Evolutionary conservation across 2,113 vertebrate genomes (phyloP), one percentile per base, ranked within the genome.

Genomic region (Cairina moschata): DNA sequence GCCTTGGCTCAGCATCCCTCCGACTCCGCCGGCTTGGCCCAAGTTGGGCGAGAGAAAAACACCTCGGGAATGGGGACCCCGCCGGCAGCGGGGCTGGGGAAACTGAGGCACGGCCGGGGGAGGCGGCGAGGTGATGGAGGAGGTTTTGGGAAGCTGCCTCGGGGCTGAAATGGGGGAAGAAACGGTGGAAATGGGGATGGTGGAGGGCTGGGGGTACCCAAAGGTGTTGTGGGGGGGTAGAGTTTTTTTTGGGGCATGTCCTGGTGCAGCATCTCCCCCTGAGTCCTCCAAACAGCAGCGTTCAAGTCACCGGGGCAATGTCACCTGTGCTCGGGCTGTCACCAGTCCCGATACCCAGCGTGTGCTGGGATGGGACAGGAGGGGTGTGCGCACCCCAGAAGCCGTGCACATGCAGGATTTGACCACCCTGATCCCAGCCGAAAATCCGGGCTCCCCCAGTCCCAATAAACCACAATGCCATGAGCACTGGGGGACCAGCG

Each of bases 1-100:
- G 73, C 86, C 85, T 96, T 87, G 8, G 0, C 82, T 94, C 90
- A 90, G 93, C 96, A 78, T 96, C 93, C 79, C 86, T 93, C 87
- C 80, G 63, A 86, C 94, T 94, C 95, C 0, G 2, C 83, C 5
- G 81, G 79, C 79, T 83, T 90, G 94, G 90, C 79, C 86, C 2
- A 93, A 96, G 94, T 96, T 94, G 73, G 86, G 88, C 0, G 21
- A 82, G 34, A 56, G 85, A 38, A 91, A 86, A 63, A 72, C 10
- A 83, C 13, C 83, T 75, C 8, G 0, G 34, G 50, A 66, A 76
- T 40, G 62, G 17, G 18, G 23, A 23, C 3, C 42, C 0, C 11
- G 0, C 22, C 23, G 62, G 34, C 10, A 0, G 0, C 31, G 6
- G 71, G 58, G n/a, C 48, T 52, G 71, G 82, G 78, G 71, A 87